These are phyloP conservation scores for Phragmatobia fuliginosa DNA, from an alignment of 2,888 invertebrate genomes.

Conservation along the genomic window DNA sequence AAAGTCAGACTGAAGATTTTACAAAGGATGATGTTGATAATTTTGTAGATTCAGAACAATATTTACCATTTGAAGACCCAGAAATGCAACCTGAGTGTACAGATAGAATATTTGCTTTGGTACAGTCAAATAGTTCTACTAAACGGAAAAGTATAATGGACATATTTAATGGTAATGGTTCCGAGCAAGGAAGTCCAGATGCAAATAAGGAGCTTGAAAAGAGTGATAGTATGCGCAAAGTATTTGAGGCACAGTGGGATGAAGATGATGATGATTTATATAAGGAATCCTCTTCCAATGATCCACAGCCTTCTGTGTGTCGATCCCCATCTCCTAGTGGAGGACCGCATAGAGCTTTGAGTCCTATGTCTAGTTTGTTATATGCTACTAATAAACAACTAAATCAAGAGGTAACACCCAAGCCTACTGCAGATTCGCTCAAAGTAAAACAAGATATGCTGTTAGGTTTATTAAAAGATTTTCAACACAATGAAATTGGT, in stretches of 20 bases:
- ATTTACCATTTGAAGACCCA: constrained; percentile 59
- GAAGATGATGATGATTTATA: constrained; percentile 83
- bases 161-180: constrained; percentile 69
- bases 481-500: constrained; percentile 57
- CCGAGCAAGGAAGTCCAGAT: constrained; percentile 60
- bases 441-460: constrained; percentile 68
- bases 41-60: constrained; percentile 52
- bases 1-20: constrained; percentile 54
- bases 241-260: constrained; percentile 76
- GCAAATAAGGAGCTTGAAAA: constrained; percentile 59
- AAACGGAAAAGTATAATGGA: constrained; percentile 81
- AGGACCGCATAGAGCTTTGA: constrained; percentile 51
- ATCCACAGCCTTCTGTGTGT: constrained; percentile 19
- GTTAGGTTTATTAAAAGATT: constrained; percentile 66
- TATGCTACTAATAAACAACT: constrained; percentile 52
- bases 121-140: constrained; percentile 65
- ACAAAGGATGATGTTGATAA: constrained; percentile 62
- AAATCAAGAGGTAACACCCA: constrained; percentile 42
- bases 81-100: constrained; percentile 52
- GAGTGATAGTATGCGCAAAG: constrained; percentile 63
- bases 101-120: constrained; percentile 70
- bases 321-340: constrained; percentile 23
- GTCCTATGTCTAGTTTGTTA: constrained; percentile 63
- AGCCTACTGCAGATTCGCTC: constrained; percentile 54
- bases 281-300: constrained; percentile 62